These are phyloP conservation scores for Syngnathus acus DNA, from an alignment of 2,797 vertebrate species.

Conservation along the genomic window DNA sequence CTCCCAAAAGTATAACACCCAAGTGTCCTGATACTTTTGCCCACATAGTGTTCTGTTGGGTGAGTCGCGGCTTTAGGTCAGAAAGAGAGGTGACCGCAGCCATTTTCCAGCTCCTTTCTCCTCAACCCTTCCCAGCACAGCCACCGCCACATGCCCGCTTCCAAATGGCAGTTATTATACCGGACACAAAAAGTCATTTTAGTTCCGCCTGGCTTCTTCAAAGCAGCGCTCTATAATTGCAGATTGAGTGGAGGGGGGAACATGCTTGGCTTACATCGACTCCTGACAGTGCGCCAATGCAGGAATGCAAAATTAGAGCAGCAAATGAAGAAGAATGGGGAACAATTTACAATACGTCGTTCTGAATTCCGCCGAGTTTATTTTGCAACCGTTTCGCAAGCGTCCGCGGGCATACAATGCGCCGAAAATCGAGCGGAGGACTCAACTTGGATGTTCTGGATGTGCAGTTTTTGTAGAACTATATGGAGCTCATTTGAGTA, in stretches of 20 bases:
- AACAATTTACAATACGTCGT: not conserved
- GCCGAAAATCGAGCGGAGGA: constrained; percentile 77
- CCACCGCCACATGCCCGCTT: constrained; percentile 53
- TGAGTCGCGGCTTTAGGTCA: constrained; percentile 23
- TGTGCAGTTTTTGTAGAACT: no score
- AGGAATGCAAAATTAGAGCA: constrained; percentile 10
- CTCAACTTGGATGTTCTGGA: constrained; percentile 19
- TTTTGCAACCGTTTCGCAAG: constrained; percentile 68
- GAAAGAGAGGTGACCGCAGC: constrained; percentile 63
- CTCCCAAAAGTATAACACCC: not conserved
- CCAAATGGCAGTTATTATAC: constrained; percentile 72
- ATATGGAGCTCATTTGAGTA: no score
- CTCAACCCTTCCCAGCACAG: constrained; percentile 32
- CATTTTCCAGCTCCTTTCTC: constrained; percentile 48
- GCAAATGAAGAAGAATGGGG: not conserved
- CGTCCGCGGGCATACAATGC: constrained; percentile 74
- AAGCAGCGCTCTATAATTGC: constrained; percentile 70
- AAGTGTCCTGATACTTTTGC: constrained; percentile 18
- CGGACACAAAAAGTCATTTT: constrained; percentile 73
- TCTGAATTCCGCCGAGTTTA: constrained; percentile 12
- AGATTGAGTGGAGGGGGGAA: constrained; percentile 53
- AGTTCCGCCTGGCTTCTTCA: constrained; percentile 74
- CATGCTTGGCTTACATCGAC: constrained; percentile 56
- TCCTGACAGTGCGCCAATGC: constrained; percentile 52
- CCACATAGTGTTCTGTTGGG: constrained; percentile 7